Conservation (phyloP, 2,797 vertebrate genomes). For the Carcharodon carcharias region DNA sequence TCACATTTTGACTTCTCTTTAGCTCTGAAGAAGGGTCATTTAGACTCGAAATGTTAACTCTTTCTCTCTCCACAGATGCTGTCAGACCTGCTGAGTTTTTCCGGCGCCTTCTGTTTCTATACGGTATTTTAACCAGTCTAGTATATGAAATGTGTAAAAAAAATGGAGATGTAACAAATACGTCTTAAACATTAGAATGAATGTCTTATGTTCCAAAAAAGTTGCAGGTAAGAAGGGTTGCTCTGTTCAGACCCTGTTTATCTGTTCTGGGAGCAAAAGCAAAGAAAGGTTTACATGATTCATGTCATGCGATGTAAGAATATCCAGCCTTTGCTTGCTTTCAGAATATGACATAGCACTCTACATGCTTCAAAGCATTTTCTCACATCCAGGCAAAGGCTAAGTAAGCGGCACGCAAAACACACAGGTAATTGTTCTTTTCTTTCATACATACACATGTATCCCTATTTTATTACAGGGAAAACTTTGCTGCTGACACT, state of each 20-base stretch:
- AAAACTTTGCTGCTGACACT: background rate
- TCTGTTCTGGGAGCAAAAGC: no score
- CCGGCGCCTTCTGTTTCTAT: no score
- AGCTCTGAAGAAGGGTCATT: no score
- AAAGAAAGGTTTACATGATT: no score
- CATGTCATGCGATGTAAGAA: no score
- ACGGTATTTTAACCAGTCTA: background rate
- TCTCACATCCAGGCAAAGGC: background rate
- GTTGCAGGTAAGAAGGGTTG: background rate
- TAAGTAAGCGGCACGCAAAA: background rate
- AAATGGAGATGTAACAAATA: no score
- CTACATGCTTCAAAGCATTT: background rate
- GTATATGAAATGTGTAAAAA: background rate
- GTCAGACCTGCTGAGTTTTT: no score
- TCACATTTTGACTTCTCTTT: no score
- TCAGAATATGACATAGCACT: background rate
- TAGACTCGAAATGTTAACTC: no score
- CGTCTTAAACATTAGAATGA: background rate
- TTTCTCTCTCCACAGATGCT: no score
- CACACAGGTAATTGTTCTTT: background rate
- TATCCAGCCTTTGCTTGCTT: no score
- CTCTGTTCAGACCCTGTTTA: no score
- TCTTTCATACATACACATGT: background rate
- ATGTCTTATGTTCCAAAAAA: background rate
- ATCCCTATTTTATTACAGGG: background rate